These are phyloP conservation scores for Hippocampus kuda DNA, from an alignment of 2,797 vertebrate genomes.

Conservation along the genomic window DNA sequence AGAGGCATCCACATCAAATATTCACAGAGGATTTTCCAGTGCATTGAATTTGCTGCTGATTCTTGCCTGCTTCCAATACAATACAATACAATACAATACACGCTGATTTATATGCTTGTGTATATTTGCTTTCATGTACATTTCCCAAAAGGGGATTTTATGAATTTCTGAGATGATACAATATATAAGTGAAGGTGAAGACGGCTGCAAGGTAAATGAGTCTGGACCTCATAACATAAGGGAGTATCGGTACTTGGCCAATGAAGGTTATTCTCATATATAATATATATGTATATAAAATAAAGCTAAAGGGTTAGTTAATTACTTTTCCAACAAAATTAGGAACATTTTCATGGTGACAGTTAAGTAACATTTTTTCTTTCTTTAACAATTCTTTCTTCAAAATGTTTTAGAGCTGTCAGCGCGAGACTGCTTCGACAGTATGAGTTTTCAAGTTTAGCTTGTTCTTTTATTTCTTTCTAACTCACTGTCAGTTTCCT, in stretches of 20 bases:
- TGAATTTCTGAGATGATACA: conserved; percentile 2
- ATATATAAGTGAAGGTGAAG: conserved; percentile 2
- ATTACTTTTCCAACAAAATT: background rate
- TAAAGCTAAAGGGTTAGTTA: background rate
- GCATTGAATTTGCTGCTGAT: conserved; percentile 1
- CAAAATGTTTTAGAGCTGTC: background rate
- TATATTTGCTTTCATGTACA: conserved; percentile 14
- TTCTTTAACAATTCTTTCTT: background rate
- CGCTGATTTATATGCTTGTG: no score
- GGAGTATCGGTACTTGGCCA: background rate
- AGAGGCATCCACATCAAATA: conserved; percentile 6
- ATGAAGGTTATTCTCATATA: background rate
- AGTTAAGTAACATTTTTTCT: background rate
- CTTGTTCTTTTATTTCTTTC: background rate
- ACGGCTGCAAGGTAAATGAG: conserved; percentile 8
- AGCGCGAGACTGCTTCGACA: background rate
- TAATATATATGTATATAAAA: background rate
- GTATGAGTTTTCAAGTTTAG: background rate
- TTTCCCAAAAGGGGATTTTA: conserved; percentile 8
- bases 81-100: no score
- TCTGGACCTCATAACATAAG: background rate
- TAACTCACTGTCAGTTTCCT: background rate
- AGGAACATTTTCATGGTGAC: background rate
- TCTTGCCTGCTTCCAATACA: conserved; percentile 1
- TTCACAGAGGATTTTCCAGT: conserved; percentile 17